These are phyloP conservation scores for Gymnodraco acuticeps DNA, from an alignment of 2,797 vertebrate genomes.

Conservation along the genomic window DNA sequence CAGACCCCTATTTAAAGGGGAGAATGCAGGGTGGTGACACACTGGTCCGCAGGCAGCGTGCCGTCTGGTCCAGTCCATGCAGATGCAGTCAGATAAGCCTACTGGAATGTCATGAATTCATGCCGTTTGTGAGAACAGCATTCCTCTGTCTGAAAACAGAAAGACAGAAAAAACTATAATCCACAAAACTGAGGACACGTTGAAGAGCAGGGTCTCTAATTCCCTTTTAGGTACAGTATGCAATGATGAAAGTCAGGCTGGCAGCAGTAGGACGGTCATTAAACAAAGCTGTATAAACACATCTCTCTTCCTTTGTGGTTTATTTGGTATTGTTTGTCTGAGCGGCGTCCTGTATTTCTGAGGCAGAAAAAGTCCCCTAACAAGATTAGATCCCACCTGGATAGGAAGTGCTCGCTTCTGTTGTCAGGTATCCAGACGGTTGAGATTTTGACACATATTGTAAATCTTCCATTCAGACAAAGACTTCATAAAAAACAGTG, in stretches of 20 bases:
- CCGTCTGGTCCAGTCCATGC: constrained; percentile 61
- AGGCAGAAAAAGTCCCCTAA: constrained; percentile 81
- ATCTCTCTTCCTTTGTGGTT: constrained; percentile 80
- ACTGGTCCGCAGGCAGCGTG: constrained; percentile 51
- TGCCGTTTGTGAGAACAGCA: constrained; percentile 56
- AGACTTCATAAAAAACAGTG: constrained; percentile 71
- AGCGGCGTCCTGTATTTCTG: constrained; percentile 82
- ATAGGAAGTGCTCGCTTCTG: constrained; percentile 75
- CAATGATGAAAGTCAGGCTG: constrained; percentile 62
- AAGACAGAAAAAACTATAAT: constrained; percentile 60
- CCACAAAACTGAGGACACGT: constrained; percentile 48
- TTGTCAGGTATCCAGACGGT: constrained; percentile 78
- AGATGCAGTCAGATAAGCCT: constrained; percentile 78
- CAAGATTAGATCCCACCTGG: constrained; percentile 86
- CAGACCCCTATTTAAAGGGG: constrained; percentile 54
- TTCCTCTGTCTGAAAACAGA: constrained; percentile 56
- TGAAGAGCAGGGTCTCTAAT: constrained; percentile 61
- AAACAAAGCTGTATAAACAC: constrained; percentile 80
- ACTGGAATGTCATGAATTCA: constrained; percentile 79
- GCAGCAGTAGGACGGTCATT: constrained; percentile 72
- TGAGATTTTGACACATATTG: constrained; percentile 69
- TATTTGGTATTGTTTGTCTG: constrained; percentile 83
- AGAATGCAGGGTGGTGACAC: constrained; percentile 66
- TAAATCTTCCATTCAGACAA: constrained; percentile 72
- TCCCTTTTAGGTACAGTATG: constrained; percentile 47